These are phyloP conservation scores for Drosophila murphyi DNA, from an alignment of 1,140 invertebrate species.

Conservation along the genomic window DNA sequence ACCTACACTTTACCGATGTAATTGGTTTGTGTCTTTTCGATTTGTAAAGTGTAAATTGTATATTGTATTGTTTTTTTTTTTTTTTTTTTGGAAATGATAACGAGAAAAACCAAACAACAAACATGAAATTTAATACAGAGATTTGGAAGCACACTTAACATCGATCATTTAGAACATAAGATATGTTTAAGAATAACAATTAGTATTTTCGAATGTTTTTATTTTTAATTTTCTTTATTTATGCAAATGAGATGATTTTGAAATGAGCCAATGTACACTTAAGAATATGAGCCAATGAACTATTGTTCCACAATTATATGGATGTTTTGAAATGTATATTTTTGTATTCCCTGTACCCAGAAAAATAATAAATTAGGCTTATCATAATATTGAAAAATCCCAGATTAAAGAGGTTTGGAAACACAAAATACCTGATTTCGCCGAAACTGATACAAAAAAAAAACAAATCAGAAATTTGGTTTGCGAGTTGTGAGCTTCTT, in stretches of 20 bases:
- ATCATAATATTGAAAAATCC: not conserved
- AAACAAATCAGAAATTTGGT: slow-evolving; percentile 1
- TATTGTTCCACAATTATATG: no score
- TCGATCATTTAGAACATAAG: slow-evolving; percentile 71
- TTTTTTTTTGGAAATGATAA: slow-evolving; percentile 25
- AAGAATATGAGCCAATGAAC: slow-evolving; percentile 35
- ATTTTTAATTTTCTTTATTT: slow-evolving; percentile 29
- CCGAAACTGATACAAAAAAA: not conserved
- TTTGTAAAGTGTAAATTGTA: slow-evolving; percentile 32
- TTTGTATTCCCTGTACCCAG: slow-evolving; percentile 6
- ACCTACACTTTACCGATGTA: not conserved
- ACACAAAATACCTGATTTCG: no score
- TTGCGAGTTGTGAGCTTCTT: not conserved
- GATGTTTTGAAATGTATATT: slow-evolving; percentile 7
- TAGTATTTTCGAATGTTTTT: slow-evolving; percentile 30
- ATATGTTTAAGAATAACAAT: slow-evolving; percentile 36
- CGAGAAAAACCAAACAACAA: slow-evolving; percentile 53
- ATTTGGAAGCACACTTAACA: slow-evolving; percentile 76
- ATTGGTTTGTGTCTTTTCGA: slow-evolving; percentile 18
- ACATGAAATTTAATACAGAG: slow-evolving; percentile 68
- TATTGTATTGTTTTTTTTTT: slow-evolving; percentile 7
- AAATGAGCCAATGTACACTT: slow-evolving; percentile 62
- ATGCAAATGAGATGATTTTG: slow-evolving; percentile 25
- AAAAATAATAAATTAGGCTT: not conserved
- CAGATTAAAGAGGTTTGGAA: not conserved